These are phyloP conservation scores for Daubentonia madagascariensis DNA, from an alignment of 2,113 vertebrate genomes.

Conservation along the genomic window DNA sequence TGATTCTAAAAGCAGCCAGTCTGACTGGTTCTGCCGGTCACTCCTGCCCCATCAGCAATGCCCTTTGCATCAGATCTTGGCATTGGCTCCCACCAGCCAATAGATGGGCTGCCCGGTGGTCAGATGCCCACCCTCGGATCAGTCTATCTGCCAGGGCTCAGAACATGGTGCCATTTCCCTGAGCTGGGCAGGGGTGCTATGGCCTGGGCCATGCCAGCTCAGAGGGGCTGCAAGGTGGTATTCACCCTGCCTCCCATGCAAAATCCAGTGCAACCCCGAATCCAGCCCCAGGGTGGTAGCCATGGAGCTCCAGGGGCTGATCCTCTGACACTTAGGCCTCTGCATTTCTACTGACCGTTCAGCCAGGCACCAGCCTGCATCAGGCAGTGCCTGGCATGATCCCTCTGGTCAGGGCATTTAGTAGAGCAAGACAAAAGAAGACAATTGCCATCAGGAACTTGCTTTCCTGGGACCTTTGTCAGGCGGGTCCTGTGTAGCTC, in stretches of 20 bases:
- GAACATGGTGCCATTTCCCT: neutral
- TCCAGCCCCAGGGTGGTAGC: neutral
- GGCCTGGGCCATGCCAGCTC: neutral
- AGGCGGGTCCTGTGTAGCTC: neutral
- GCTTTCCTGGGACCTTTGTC: neutral
- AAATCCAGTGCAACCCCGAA: neutral
- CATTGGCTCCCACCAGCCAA: neutral
- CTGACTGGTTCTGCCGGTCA: neutral
- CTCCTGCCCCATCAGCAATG: neutral
- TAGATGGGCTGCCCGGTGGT: neutral
- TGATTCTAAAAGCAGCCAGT: neutral
- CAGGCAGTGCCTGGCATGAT: neutral
- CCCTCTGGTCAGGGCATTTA: neutral
- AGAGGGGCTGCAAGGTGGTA: neutral
- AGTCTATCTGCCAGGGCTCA: neutral
- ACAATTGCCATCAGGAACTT: neutral
- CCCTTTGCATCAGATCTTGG: neutral
- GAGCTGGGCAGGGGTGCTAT: neutral
- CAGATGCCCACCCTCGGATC: neutral
- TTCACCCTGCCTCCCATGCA: fast-evolving
- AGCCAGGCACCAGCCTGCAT: neutral
- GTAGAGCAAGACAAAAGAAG: neutral
- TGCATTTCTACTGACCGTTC: neutral
- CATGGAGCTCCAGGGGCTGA: neutral
- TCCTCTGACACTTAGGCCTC: neutral